Base-by-base conservation (phyloP, 2,888 invertebrate species). In the Bugula neritina region DNA sequence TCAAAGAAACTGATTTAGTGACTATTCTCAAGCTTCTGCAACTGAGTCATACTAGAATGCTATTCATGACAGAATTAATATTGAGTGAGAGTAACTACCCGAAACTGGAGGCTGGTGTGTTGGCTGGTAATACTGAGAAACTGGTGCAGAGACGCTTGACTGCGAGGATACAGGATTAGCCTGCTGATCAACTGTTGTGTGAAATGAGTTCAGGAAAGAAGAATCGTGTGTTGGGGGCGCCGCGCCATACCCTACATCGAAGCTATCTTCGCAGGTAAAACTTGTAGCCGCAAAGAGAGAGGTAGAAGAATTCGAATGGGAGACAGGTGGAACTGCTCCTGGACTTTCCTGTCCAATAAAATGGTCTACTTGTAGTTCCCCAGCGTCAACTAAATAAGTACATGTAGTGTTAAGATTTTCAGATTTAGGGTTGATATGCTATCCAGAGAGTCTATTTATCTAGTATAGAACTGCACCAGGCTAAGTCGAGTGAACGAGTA, bases 331-430 rank as follows among this genome's bases (percentile, higher is more conserved):
- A 5, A 54, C n/a, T n/a, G 58, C 35, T 35, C 72, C 23, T 3
- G 77, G 76, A 25, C 80, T 78, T 35, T 77, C 75, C 74, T 83
- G 83, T 21, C 83, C 83, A 54, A 83, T 78, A 79, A 83, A 83
- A 75, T 81, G 82, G 76, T 82, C 82, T 43, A 79, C 82, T 74
- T n/a, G n/a, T n/a, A n/a, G n/a, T n/a, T 82, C 82, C 27, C 78
- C 81, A 77, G 87, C 88, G 74, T 81, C 81, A 74, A 79, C 81
- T 82, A 76, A 27, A 77, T 72, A n/a, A n/a, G n/a, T n/a, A n/a
- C n/a, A n/a, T n/a, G n/a, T n/a, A n/a, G n/a, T n/a, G n/a, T n/a
- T n/a, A n/a, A n/a, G n/a, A n/a, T n/a, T n/a, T n/a, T n/a, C n/a
- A n/a, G n/a, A n/a, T n/a, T n/a, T n/a, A n/a, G n/a, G n/a, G n/a